Conservation (phyloP, 2,797 vertebrate genomes). For the Muraenolepis orangiensis region DNA sequence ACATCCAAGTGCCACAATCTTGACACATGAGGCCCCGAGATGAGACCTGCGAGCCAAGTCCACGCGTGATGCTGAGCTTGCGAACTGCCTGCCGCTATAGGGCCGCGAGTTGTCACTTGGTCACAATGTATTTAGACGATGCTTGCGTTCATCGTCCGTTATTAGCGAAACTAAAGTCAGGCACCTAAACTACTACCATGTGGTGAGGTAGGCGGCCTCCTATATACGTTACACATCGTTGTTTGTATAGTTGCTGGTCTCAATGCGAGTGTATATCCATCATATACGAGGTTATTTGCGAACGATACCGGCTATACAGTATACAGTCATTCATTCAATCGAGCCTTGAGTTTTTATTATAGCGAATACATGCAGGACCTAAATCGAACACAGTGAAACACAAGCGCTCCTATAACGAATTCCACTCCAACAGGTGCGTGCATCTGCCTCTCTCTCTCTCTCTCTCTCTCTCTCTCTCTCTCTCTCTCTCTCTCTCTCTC, state of each 20-base stretch:
- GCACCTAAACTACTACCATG: too few relatives aligned
- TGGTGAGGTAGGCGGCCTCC: not conserved
- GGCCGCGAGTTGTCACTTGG: conserved; percentile 28
- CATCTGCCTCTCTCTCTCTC: not conserved
- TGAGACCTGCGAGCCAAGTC: conserved; percentile 57
- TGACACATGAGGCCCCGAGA: conserved; percentile 59
- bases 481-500: too few relatives aligned
- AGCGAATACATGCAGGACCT: not conserved
- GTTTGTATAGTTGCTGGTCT: too few relatives aligned
- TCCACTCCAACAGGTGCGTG: not conserved
- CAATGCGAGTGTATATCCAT: too few relatives aligned
- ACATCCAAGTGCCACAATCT: conserved; percentile 64
- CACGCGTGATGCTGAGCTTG: conserved; percentile 37
- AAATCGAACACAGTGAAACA: not conserved
- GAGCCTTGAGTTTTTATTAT: not conserved
- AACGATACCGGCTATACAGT: too few relatives aligned
- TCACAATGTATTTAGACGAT: conserved; percentile 23
- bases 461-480: too few relatives aligned
- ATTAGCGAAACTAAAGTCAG: not conserved
- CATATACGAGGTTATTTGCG: too few relatives aligned
- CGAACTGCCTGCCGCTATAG: conserved; percentile 30
- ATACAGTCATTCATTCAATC: too few relatives aligned
- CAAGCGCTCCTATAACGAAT: not conserved
- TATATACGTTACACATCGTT: too few relatives aligned
- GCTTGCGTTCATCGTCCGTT: not conserved